Percentiles rank a stretch among this genome's conserved stretches.
These are phyloP conservation scores for Synanceia verrucosa DNA, from an alignment of 2,797 vertebrate genomes.

Conservation along the genomic window DNA sequence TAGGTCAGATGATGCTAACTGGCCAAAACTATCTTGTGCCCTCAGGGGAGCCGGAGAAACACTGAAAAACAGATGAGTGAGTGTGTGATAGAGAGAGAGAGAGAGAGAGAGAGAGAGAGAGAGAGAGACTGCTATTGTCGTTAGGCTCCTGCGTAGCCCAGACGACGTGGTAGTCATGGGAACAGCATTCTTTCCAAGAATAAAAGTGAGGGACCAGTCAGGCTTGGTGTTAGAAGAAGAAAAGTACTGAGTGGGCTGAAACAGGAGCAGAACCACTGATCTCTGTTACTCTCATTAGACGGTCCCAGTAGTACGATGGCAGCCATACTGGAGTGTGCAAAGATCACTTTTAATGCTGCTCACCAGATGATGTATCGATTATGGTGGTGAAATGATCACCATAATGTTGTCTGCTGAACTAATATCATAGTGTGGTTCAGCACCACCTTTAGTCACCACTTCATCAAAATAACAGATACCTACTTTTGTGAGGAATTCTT, in stretches of 20 bases:
- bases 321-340: neutral
- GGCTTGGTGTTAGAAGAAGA: conserved; percentile 27
- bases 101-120: conserved; percentile 8
- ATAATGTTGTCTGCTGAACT: neutral
- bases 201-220: conserved; percentile 38
- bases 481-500: no score
- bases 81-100: conserved; percentile 2
- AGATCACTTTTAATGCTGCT: neutral
- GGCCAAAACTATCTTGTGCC: neutral
- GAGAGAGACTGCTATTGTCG: conserved; percentile 56
- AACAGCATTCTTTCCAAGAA: conserved; percentile 66
- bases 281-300: conserved; percentile 37
- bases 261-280: conserved; percentile 15
- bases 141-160: conserved; percentile 36
- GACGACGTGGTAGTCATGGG: conserved; percentile 52
- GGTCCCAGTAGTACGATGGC: neutral
- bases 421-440: neutral
- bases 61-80: conserved; percentile 2
- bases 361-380: no score
- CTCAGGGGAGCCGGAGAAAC: neutral
- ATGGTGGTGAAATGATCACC: neutral
- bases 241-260: conserved; percentile 25
- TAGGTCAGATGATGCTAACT: conserved; percentile 16
- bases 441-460: no score
- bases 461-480: no score